Evolutionary conservation across 2,888 invertebrate genomes (phyloP).

Genomic region (Idaea biselata): DNA sequence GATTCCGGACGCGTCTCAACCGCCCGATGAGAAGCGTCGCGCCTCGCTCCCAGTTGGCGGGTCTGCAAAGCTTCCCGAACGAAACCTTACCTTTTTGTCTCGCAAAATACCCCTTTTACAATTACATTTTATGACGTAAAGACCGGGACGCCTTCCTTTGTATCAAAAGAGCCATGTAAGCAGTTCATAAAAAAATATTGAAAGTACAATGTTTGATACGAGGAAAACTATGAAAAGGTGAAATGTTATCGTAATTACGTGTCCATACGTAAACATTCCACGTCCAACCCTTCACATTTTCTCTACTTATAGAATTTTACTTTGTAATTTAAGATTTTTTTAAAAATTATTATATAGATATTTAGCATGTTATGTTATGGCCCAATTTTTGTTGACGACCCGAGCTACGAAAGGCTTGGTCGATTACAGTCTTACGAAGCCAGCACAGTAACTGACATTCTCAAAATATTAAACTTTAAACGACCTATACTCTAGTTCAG

Average conservation of each 20-base stretch:
- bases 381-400: conserved; percentile 37
- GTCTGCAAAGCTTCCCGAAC: conserved; percentile 40
- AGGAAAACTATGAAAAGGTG: background rate
- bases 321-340: background rate
- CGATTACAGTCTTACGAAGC: conserved; percentile 35
- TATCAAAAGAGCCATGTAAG: background rate
- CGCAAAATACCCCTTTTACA: conserved; percentile 45
- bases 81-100: conserved; percentile 52
- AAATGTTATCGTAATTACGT: background rate
- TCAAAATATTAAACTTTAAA: conserved; percentile 27
- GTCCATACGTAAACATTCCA: background rate
- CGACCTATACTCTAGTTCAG: too few species aligned
- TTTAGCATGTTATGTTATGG: conserved; percentile 9
- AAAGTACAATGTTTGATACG: background rate
- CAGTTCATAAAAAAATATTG: background rate
- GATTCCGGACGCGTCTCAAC: conserved; percentile 67
- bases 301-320: background rate
- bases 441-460: conserved; percentile 34
- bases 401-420: conserved; percentile 30
- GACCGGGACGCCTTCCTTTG: background rate
- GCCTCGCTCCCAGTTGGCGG: background rate
- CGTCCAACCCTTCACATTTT: background rate
- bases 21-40: conserved; percentile 33
- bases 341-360: background rate
- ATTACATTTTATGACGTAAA: conserved; percentile 12